Evolutionary conservation across 2,888 invertebrate genomes (phyloP), one percentile per base, ranked within the genome.

Genomic region (Polyploca ridens): DNA sequence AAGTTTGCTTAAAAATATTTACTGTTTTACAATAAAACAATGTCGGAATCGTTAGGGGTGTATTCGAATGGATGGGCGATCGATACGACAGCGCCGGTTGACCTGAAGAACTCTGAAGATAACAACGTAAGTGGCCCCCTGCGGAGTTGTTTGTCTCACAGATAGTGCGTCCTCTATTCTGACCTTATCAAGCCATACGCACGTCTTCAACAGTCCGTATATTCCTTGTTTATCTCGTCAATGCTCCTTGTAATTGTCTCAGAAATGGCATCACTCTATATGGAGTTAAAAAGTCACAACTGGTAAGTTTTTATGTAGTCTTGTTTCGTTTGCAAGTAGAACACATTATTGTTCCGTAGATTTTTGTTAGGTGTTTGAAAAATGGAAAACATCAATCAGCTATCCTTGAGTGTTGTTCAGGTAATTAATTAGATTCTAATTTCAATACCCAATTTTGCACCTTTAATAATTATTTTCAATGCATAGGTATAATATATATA

Each of bases 111-210:
- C 79, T 75, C 87, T 64, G 77, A 72, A 63, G 92, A 93, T 91
- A 92, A 86, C 79, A 89, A 90, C 75, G 93, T 93, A 91, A 93
- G 93, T 87, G 86, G 85, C 84, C 93, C 93, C 93, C 93, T 89
- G 91, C 88, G 76, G 78, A 86, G 84, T 90, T 92, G 90, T 93
- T 93, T 91, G 86, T 86, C 71, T 75, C 67, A 64, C 66, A 68
- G 87, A 87, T 91, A 90, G 86, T 70, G 71, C 71, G 85, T 83
- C 85, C 87, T 86, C 81, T 79, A 65, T 54, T 54, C 19, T 85
- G 85, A 86, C 88, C 88, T 85, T 80, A 75, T 73, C 79, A 74
- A 67, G 66, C 65, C 68, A 69, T 69, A 68, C 60, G 64, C 54
- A 62, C 64, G 70, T 63, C 73, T 66, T 69, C 62, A 69, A 63